Conservation (phyloP, 1,140 invertebrate species). For the Cydia splendana region DNA sequence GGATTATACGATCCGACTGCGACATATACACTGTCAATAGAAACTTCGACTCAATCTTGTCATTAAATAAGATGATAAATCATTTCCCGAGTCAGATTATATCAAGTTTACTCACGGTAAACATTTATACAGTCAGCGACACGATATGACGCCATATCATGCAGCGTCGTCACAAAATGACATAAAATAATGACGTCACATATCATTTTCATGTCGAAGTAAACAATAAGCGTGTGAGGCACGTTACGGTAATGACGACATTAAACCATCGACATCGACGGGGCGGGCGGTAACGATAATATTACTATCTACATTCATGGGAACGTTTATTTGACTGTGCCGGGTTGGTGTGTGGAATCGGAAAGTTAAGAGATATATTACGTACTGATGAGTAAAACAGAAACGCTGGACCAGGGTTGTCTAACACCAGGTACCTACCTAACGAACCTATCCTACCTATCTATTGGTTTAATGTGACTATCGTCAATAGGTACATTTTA, state of each 20-base stretch:
- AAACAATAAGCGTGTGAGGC: background rate
- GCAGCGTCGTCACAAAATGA: slow-evolving; percentile 2
- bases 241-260: slow-evolving; percentile 5
- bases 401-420: too few relatives aligned
- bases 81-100: background rate
- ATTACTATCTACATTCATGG: slow-evolving; percentile 8
- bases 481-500: too few relatives aligned
- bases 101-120: background rate
- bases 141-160: background rate
- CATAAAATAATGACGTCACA: background rate
- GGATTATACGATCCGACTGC: too few relatives aligned
- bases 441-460: too few relatives aligned
- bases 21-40: background rate
- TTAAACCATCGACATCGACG: background rate
- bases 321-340: background rate
- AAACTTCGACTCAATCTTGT: background rate
- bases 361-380: background rate
- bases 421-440: too few relatives aligned
- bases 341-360: background rate
- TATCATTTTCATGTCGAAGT: slow-evolving; percentile 6
- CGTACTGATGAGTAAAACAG: background rate
- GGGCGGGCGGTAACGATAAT: background rate
- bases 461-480: too few relatives aligned
- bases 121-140: background rate
- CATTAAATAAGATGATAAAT: background rate